Percentiles rank a stretch among this genome's conserved stretches.
Conservation (phyloP, 2,113 vertebrate species). For the Sturnus vulgaris region DNA sequence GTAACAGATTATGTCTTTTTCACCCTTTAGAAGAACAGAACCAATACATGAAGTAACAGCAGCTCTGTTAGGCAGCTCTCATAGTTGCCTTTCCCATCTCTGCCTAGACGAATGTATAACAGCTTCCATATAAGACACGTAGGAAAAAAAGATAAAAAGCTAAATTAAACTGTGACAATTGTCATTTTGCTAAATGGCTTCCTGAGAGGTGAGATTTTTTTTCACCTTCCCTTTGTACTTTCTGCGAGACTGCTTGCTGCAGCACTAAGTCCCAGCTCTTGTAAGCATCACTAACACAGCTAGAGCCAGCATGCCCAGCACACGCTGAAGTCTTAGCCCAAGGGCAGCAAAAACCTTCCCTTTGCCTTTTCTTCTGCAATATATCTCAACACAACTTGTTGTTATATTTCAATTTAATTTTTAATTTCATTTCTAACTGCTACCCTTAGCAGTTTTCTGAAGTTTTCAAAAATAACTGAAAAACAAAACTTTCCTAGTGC, state of each 20-base stretch:
- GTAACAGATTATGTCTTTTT: neutral
- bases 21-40: neutral
- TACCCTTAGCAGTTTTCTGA: neutral
- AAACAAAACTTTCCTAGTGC: neutral
- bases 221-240: neutral
- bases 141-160: neutral
- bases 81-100: neutral
- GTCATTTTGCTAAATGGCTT: neutral
- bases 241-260: neutral
- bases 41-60: neutral
- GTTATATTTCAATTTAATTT: neutral
- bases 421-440: neutral
- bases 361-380: neutral
- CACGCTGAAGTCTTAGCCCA: neutral
- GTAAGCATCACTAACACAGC: neutral
- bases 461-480: neutral
- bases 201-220: neutral
- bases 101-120: neutral
- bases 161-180: neutral
- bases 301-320: rapidly evolving
- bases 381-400: neutral
- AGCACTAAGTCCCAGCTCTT: neutral
- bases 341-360: rapidly evolving
- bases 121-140: neutral
- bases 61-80: neutral